Conservation (phyloP, 2,797 vertebrate genomes). For the Spheniscus humboldti region DNA sequence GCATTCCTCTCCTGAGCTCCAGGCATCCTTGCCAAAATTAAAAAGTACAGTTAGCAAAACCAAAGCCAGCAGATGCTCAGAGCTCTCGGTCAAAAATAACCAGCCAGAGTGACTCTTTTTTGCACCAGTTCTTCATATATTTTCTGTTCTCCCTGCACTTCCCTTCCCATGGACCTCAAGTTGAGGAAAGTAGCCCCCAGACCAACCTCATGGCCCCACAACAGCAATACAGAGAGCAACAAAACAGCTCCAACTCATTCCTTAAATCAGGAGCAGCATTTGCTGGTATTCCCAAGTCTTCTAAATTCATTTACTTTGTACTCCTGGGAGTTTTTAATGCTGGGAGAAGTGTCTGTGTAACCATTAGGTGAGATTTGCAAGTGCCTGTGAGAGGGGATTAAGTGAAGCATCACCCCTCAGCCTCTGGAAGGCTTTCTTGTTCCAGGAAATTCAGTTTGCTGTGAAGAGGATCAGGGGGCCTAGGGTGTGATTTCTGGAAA, state of each 20-base stretch:
- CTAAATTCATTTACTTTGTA: not conserved
- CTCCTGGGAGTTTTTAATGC: not conserved
- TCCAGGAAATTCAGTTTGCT: not conserved
- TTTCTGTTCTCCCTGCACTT: not conserved
- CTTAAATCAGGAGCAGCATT: not conserved
- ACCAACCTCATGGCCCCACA: not conserved
- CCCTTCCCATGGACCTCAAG: not conserved
- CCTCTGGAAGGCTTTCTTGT: not conserved
- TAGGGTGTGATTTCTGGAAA: not conserved
- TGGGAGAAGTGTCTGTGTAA: not conserved
- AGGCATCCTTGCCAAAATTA: constrained; percentile 29
- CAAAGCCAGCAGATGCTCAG: constrained; percentile 10
- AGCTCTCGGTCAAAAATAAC: constrained; percentile 16
- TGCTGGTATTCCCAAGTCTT: not conserved
- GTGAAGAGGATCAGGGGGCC: not conserved
- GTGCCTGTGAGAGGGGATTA: not conserved
- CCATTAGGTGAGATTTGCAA: not conserved
- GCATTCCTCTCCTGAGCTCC: constrained; percentile 9
- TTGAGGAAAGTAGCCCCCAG: not conserved
- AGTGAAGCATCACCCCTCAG: not conserved
- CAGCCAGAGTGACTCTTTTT: not conserved
- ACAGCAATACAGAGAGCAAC: not conserved
- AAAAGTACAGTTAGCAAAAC: constrained; percentile 37
- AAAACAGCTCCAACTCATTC: not conserved
- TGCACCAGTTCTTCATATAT: not conserved